A percentile compares a stretch with the other conserved stretches of the same genome.
Evolutionary conservation across 2,888 invertebrate species (phyloP).

Genomic region (Omphaloscelis lunosa): DNA sequence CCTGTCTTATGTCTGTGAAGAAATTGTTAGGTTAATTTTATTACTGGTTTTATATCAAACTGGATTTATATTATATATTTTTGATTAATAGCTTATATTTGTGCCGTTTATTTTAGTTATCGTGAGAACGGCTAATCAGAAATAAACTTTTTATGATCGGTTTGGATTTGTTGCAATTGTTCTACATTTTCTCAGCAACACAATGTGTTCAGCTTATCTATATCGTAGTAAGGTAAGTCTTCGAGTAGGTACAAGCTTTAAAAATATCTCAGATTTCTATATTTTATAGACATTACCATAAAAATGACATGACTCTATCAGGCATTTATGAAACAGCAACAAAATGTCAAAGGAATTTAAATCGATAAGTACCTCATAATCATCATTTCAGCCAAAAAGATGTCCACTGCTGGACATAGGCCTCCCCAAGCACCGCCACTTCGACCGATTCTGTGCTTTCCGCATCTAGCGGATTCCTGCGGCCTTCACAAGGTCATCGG

Average conservation of each 20-base stretch:
- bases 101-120: background rate
- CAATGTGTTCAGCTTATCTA: background rate
- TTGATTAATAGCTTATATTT: conserved; percentile 25
- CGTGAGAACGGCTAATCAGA: fast-evolving
- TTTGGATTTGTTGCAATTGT: background rate
- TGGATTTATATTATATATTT: conserved; percentile 14
- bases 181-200: background rate
- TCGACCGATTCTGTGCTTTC: too few species aligned
- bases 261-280: background rate
- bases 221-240: background rate
- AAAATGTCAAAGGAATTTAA: background rate
- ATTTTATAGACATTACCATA: background rate
- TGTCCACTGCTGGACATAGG: too few species aligned
- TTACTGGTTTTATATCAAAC: conserved; percentile 3
- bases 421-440: too few species aligned
- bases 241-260: too few species aligned
- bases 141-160: background rate
- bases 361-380: background rate
- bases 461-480: too few species aligned
- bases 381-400: too few species aligned
- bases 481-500: too few species aligned
- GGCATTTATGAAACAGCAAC: background rate
- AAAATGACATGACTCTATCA: background rate
- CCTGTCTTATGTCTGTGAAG: background rate
- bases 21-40: conserved; percentile 12